Evolutionary conservation across 2,888 invertebrate genomes (phyloP).

Genomic region (Glyphotaelius pellucidus): DNA sequence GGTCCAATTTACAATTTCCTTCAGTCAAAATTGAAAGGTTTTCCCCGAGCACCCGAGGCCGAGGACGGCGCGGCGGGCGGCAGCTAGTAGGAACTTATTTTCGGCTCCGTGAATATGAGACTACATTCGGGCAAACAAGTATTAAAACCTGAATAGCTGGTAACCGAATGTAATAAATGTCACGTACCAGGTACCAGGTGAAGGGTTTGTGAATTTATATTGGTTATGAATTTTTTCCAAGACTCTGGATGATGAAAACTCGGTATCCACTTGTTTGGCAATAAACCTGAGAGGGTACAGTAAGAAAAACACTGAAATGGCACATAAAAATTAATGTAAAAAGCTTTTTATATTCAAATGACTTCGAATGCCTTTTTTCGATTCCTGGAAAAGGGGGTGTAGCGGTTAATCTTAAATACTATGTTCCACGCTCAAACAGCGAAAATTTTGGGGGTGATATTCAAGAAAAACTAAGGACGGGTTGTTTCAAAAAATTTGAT

Average conservation of each 20-base stretch:
- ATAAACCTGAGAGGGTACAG: not conserved
- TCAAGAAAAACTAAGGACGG: too few species aligned
- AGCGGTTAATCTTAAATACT: not conserved
- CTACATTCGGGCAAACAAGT: conserved; percentile 41
- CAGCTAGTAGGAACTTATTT: not conserved
- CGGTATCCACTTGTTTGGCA: not conserved
- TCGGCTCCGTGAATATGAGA: conserved; percentile 6
- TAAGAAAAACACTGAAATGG: not conserved
- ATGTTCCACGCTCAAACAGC: too few species aligned
- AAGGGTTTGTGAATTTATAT: conserved; percentile 44
- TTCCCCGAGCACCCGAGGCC: conserved; percentile 14
- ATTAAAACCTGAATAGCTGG: conserved; percentile 26
- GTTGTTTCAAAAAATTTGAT: too few species aligned
- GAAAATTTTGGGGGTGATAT: too few species aligned
- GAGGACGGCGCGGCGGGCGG: not conserved
- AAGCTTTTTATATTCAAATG: not conserved
- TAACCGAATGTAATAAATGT: conserved; percentile 42
- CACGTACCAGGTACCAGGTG: conserved; percentile 25
- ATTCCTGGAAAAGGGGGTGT: not conserved
- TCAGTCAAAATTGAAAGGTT: conserved; percentile 49
- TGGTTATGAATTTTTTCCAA: conserved; percentile 40
- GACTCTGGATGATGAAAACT: conserved; percentile 15
- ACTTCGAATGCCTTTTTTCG: not conserved
- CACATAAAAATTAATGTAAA: not conserved
- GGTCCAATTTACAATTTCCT: conserved; percentile 46